These are phyloP conservation scores for Chelonoidis abingdonii DNA, from an alignment of 2,113 vertebrate genomes.

Conservation along the genomic window DNA sequence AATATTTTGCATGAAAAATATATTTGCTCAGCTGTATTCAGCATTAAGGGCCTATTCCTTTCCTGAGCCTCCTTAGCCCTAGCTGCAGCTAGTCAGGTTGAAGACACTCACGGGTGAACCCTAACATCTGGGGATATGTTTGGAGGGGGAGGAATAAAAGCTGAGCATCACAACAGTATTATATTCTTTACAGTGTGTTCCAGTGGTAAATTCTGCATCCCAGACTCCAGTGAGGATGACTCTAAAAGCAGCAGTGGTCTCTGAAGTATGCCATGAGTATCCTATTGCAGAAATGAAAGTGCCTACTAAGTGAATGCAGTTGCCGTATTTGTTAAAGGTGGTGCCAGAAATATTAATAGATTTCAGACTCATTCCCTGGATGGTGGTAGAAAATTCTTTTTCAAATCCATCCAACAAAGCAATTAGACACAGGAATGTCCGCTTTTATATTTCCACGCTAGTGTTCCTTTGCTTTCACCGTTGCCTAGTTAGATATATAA, in stretches of 20 bases:
- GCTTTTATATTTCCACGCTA: background rate
- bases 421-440: conserved; percentile 47
- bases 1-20: background rate
- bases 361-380: conserved; percentile 74
- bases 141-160: conserved; percentile 35
- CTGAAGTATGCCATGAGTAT: conserved; percentile 72
- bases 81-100: fast-evolving
- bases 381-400: conserved; percentile 72
- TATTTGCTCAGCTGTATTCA: background rate
- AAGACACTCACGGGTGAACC: background rate
- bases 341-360: conserved; percentile 81
- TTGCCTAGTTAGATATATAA: background rate
- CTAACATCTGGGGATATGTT: background rate
- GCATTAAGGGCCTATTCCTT: fast-evolving
- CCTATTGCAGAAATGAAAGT: conserved; percentile 74
- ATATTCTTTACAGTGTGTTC: conserved; percentile 59
- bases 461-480: conserved; percentile 40
- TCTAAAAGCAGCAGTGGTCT: conserved; percentile 75
- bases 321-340: conserved; percentile 70
- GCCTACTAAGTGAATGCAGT: conserved; percentile 71
- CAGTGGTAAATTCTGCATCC: conserved; percentile 57
- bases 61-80: background rate
- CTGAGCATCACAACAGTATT: conserved; percentile 55
- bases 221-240: conserved; percentile 64
- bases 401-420: conserved; percentile 65